Evolutionary conservation across 1,140 invertebrate genomes (phyloP).

Genomic region (Achroia grisella): DNA sequence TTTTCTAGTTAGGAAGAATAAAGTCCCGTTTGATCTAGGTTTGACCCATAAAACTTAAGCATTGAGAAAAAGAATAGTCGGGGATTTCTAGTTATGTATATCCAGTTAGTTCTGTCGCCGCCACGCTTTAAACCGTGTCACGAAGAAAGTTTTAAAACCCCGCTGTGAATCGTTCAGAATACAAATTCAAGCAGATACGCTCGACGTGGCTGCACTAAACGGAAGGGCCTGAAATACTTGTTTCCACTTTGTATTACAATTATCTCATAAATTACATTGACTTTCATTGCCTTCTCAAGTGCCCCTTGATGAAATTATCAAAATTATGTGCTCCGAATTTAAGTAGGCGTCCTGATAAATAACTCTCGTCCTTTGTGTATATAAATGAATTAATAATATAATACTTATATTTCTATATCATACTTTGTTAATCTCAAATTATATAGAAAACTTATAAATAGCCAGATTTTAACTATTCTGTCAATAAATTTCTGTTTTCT

Average conservation of each 20-base stretch:
- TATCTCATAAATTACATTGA: slow-evolving; percentile 14
- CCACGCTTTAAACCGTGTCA: slow-evolving; percentile 43
- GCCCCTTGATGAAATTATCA: slow-evolving; percentile 17
- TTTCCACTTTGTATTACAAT: slow-evolving; percentile 11
- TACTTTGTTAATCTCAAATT: too few relatives aligned
- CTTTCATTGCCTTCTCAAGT: slow-evolving; percentile 11
- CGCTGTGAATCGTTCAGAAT: slow-evolving; percentile 39
- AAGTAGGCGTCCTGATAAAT: too few relatives aligned
- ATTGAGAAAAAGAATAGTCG: slow-evolving; percentile 47
- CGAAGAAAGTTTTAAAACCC: slow-evolving; percentile 57
- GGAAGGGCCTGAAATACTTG: slow-evolving; percentile 9
- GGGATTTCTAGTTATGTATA: slow-evolving; percentile 53
- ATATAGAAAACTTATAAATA: too few relatives aligned
- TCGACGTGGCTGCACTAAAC: slow-evolving; percentile 28
- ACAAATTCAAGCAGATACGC: slow-evolving; percentile 44
- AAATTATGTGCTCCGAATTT: neutral
- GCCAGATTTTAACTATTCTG: too few relatives aligned
- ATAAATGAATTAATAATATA: too few relatives aligned
- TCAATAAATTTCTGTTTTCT: too few relatives aligned
- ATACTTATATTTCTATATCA: too few relatives aligned
- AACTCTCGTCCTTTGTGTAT: too few relatives aligned
- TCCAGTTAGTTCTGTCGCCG: slow-evolving; percentile 52
- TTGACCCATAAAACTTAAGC: slow-evolving; percentile 63
- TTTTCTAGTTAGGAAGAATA: slow-evolving; percentile 25
- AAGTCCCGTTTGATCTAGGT: slow-evolving; percentile 55